Percentiles rank a stretch among this genome's conserved stretches.
These are phyloP conservation scores for Cervus canadensis DNA, from an alignment of 2,113 vertebrate genomes.

Conservation along the genomic window DNA sequence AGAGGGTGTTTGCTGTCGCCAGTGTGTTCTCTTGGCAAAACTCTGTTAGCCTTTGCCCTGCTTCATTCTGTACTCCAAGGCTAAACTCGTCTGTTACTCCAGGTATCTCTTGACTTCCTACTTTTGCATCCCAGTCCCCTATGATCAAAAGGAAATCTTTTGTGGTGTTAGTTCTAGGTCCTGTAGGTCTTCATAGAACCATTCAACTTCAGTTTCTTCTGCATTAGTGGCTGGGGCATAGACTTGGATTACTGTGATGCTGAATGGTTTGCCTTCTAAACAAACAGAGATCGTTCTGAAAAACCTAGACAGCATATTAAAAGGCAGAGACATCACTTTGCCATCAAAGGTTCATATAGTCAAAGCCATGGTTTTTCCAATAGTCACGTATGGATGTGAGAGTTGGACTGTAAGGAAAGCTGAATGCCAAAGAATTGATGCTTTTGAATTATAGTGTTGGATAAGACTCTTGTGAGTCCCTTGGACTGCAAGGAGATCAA, in stretches of 20 bases:
- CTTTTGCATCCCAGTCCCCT: not conserved
- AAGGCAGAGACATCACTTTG: not conserved
- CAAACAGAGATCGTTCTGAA: not conserved
- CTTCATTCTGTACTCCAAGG: not conserved
- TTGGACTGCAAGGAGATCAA: not conserved
- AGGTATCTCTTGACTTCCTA: not conserved
- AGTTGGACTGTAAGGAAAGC: not conserved
- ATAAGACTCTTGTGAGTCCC: not conserved
- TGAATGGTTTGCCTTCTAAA: not conserved
- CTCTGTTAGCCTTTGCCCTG: not conserved
- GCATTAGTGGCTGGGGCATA: not conserved
- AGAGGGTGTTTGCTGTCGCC: not conserved
- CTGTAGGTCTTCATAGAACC: not conserved
- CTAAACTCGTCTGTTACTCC: not conserved
- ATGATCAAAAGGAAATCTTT: not conserved
- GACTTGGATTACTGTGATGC: not conserved
- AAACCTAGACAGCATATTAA: not conserved
- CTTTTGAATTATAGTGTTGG: not conserved
- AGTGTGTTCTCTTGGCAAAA: not conserved
- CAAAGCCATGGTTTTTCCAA: not conserved
- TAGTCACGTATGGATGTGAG: not conserved
- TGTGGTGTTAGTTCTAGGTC: not conserved
- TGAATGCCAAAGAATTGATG: not conserved
- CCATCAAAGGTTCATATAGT: not conserved
- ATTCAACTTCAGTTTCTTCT: not conserved